These are phyloP conservation scores for Empidonax traillii DNA, from an alignment of 2,113 vertebrate species.

Conservation along the genomic window DNA sequence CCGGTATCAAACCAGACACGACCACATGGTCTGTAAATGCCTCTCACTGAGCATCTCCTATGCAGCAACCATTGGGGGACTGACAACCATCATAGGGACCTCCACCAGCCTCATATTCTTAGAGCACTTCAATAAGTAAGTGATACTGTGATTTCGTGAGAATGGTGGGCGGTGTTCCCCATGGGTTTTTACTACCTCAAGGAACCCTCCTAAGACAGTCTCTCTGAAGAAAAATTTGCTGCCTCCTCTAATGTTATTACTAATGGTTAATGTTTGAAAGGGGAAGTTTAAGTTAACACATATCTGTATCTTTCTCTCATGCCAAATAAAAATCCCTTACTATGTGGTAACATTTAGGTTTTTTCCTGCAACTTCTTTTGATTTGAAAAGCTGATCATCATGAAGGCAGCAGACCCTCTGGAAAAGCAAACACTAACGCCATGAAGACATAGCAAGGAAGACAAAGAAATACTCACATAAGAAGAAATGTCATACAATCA, in stretches of 20 bases:
- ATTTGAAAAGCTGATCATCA: background rate
- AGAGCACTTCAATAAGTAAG: slow-evolving; percentile 97
- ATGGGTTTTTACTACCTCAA: background rate
- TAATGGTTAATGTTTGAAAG: background rate
- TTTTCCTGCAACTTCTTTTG: background rate
- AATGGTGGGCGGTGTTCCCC: background rate
- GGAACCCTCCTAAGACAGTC: background rate
- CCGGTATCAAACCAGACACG: slow-evolving; percentile 86
- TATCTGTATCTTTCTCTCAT: background rate
- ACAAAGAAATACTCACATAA: background rate
- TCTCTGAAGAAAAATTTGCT: background rate
- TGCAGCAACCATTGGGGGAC: slow-evolving; percentile 92
- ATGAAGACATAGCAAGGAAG: background rate
- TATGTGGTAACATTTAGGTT: background rate
- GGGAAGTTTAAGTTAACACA: background rate
- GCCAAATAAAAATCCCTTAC: background rate
- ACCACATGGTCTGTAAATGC: slow-evolving; percentile 97
- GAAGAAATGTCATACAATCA: background rate
- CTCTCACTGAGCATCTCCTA: slow-evolving; percentile 95
- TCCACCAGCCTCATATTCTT: slow-evolving; percentile 98
- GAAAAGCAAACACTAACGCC: background rate
- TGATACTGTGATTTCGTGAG: background rate
- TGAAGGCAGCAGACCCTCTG: background rate
- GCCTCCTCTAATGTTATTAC: background rate
- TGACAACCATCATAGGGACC: slow-evolving; percentile 96